A percentile compares a stretch with the other conserved stretches of the same genome.
phyloP scores from a whole-genome alignment of 2,888 invertebrate genomes.

The Drosophila mayaguana region DNA sequence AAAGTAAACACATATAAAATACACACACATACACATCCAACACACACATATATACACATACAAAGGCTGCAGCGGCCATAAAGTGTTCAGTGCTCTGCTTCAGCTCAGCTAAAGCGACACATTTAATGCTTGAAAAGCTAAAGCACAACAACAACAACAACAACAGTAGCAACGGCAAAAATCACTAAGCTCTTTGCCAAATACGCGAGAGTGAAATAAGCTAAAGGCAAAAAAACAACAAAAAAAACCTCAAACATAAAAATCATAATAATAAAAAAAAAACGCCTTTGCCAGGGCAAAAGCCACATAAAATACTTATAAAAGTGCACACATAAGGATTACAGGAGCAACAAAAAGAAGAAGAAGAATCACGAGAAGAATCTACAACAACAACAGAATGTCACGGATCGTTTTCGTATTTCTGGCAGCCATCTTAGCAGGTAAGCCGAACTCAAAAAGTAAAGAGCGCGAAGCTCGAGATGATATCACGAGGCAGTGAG shows the following conservation, averaged over 20 bases:
- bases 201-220: slow-evolving; percentile 48
- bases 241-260: slow-evolving; percentile 27
- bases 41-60: slow-evolving; percentile 12
- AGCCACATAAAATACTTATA: slow-evolving; percentile 43
- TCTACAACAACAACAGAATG: slow-evolving; percentile 51
- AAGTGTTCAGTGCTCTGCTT: slow-evolving; percentile 56
- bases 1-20: slow-evolving; percentile 55
- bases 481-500: slow-evolving; percentile 65
- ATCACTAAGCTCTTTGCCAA: slow-evolving; percentile 64
- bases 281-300: slow-evolving; percentile 44
- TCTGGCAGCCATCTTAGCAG: slow-evolving; percentile 82
- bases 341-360: slow-evolving; percentile 33
- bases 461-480: slow-evolving; percentile 36
- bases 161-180: slow-evolving; percentile 33
- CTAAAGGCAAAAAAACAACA: slow-evolving; percentile 18
- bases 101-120: slow-evolving; percentile 59
- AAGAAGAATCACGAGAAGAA: background rate
- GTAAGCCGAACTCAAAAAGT: slow-evolving; percentile 66
- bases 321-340: slow-evolving; percentile 61
- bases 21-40: slow-evolving; percentile 21
- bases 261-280: slow-evolving; percentile 40
- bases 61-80: slow-evolving; percentile 60
- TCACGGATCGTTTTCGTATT: slow-evolving; percentile 77
- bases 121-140: slow-evolving; percentile 69
- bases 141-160: slow-evolving; percentile 55